Conservation (phyloP, 2,888 invertebrate species). For the Plusia festucae region DNA sequence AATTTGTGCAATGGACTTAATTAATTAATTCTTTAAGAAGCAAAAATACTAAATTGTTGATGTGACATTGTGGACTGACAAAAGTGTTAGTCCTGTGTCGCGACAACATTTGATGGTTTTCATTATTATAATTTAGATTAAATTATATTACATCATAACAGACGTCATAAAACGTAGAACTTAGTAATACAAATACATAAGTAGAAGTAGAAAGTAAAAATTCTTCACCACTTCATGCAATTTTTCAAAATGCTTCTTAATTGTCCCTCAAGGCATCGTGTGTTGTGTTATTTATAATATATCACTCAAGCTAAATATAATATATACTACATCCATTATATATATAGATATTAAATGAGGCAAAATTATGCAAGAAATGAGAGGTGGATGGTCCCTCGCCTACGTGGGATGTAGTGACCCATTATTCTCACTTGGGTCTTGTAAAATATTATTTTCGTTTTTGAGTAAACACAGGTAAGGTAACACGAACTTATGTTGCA, state of each 20-base stretch:
- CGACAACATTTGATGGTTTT: no score
- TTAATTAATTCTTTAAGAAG: background rate
- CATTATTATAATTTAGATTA: no score
- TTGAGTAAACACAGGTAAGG: slow-evolving; percentile 12
- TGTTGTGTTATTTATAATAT: background rate
- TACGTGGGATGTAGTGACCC: slow-evolving; percentile 21
- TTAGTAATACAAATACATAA: background rate
- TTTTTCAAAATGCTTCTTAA: background rate
- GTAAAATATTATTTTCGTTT: slow-evolving; percentile 11
- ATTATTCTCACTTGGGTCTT: slow-evolving; percentile 19
- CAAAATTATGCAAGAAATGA: slow-evolving; percentile 36
- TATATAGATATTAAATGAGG: slow-evolving; percentile 26
- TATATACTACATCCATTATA: slow-evolving; percentile 14
- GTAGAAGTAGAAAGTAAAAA: background rate
- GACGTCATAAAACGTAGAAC: no score
- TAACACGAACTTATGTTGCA: slow-evolving; percentile 9
- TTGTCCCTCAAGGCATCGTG: background rate
- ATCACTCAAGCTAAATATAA: background rate
- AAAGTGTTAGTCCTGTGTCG: no score
- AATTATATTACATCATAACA: no score
- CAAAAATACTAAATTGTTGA: background rate
- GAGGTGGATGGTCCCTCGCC: slow-evolving; percentile 18
- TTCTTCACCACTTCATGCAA: background rate
- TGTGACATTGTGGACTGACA: no score
- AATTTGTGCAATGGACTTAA: slow-evolving; percentile 12